Conservation (phyloP, 2,888 invertebrate genomes). For the Diploptera punctata region DNA sequence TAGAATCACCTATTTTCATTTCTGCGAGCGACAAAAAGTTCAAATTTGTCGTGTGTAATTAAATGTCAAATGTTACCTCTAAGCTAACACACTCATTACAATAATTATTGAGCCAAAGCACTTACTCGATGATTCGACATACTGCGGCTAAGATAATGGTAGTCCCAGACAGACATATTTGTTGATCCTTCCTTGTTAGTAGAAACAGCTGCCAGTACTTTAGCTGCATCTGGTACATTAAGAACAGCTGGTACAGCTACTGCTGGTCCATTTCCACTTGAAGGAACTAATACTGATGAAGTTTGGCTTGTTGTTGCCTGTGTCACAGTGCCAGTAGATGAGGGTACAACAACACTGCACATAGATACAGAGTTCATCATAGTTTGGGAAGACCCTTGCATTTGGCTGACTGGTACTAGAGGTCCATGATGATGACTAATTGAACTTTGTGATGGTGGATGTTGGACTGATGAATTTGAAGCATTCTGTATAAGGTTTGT, state of each 20-base stretch:
- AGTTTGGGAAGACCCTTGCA: conserved; percentile 13
- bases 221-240: conserved; percentile 54
- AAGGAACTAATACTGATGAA: conserved; percentile 15
- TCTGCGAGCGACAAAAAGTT: too few species aligned
- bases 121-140: conserved; percentile 41
- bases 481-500: not conserved
- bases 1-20: too few species aligned
- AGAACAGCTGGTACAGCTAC: conserved; percentile 49
- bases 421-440: not conserved
- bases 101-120: too few species aligned
- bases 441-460: not conserved
- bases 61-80: too few species aligned
- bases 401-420: not conserved
- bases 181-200: conserved; percentile 48
- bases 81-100: not conserved
- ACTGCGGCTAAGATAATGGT: conserved; percentile 43
- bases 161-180: conserved; percentile 44
- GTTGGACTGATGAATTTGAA: conserved; percentile 1
- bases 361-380: not conserved
- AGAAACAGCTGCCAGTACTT: conserved; percentile 47
- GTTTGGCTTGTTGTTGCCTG: not conserved
- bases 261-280: conserved; percentile 20
- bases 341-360: not conserved
- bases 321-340: not conserved
- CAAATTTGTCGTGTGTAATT: too few species aligned